phyloP scores from a whole-genome alignment of 1,140 invertebrate genomes.

The Galleria mellonella region DNA sequence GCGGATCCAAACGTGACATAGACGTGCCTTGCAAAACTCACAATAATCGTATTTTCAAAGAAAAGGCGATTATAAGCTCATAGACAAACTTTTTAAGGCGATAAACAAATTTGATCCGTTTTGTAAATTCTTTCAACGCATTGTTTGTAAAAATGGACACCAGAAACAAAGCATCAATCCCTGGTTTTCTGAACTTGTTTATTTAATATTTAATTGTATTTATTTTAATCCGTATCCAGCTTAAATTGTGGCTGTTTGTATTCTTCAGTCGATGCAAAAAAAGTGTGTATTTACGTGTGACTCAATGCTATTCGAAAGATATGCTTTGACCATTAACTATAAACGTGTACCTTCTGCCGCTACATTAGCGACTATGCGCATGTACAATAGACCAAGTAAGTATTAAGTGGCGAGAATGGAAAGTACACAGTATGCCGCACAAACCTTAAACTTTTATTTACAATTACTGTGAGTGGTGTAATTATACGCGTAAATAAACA shows the following conservation, averaged over 20 bases:
- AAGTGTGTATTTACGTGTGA: slow-evolving; percentile 51
- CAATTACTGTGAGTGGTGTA: slow-evolving; percentile 36
- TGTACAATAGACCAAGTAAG: slow-evolving; percentile 9
- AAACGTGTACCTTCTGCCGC: slow-evolving; percentile 9
- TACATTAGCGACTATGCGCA: not conserved
- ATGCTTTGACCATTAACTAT: slow-evolving; percentile 12
- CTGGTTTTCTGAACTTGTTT: slow-evolving; percentile 45
- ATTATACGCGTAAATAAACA: slow-evolving; percentile 53
- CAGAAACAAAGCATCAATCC: slow-evolving; percentile 21
- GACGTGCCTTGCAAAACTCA: slow-evolving; percentile 14
- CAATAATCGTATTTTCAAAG: slow-evolving; percentile 10
- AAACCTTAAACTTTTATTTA: slow-evolving; percentile 13
- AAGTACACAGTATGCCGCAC: slow-evolving; percentile 10
- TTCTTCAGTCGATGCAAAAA: slow-evolving; percentile 37
- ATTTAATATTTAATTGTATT: slow-evolving; percentile 64
- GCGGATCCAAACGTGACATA: not conserved
- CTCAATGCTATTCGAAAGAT: slow-evolving; percentile 40
- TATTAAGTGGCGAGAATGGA: slow-evolving; percentile 7
- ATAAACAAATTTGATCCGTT: slow-evolving; percentile 56
- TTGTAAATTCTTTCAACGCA: slow-evolving; percentile 44
- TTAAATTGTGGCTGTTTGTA: slow-evolving; percentile 58
- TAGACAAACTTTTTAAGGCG: slow-evolving; percentile 48
- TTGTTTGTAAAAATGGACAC: slow-evolving; percentile 41
- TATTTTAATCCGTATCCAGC: slow-evolving; percentile 58
- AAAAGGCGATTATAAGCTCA: slow-evolving; percentile 21